Percentiles rank a stretch among this genome's conserved stretches.
Conservation (phyloP, 2,888 invertebrate species). For the Drosophila setosimentum region DNA sequence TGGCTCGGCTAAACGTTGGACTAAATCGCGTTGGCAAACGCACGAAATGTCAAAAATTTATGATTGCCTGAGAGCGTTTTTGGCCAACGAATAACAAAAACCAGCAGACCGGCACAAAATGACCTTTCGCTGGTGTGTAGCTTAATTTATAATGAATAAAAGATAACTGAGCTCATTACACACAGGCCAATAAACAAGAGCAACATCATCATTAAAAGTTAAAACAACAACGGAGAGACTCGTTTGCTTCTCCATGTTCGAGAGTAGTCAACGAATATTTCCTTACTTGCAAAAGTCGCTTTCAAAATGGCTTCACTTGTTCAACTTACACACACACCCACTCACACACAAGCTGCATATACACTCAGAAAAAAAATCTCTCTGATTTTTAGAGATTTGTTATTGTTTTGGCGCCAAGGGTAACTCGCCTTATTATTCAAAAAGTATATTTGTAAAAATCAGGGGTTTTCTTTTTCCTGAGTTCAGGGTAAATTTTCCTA, state of each 20-base stretch:
- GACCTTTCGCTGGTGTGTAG: conserved; percentile 45
- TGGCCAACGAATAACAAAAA: conserved; percentile 30
- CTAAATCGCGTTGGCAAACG: conserved; percentile 39
- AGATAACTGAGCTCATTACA: conserved; percentile 66
- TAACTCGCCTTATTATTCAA: not conserved
- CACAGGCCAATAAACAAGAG: conserved; percentile 24
- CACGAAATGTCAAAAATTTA: conserved; percentile 68
- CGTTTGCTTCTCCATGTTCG: not conserved
- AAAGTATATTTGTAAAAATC: not conserved
- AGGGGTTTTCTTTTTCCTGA: not conserved
- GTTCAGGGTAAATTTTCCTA: not conserved
- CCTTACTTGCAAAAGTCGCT: not conserved
- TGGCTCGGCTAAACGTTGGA: too few species aligned
- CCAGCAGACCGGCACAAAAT: conserved; percentile 35
- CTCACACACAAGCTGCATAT: not conserved
- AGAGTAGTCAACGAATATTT: not conserved
- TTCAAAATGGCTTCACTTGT: not conserved
- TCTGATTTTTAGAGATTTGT: not conserved
- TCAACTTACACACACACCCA: not conserved
- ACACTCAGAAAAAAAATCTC: not conserved
- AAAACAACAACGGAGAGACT: conserved; percentile 16
- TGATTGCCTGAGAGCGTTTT: conserved; percentile 71
- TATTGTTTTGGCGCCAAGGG: not conserved
- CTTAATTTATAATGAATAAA: conserved; percentile 75
- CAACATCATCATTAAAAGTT: conserved; percentile 40